A percentile compares a stretch with the other conserved stretches of the same genome.
These are phyloP conservation scores for Zosterops hypoxanthus DNA, from an alignment of 2,113 vertebrate genomes.

Conservation along the genomic window DNA sequence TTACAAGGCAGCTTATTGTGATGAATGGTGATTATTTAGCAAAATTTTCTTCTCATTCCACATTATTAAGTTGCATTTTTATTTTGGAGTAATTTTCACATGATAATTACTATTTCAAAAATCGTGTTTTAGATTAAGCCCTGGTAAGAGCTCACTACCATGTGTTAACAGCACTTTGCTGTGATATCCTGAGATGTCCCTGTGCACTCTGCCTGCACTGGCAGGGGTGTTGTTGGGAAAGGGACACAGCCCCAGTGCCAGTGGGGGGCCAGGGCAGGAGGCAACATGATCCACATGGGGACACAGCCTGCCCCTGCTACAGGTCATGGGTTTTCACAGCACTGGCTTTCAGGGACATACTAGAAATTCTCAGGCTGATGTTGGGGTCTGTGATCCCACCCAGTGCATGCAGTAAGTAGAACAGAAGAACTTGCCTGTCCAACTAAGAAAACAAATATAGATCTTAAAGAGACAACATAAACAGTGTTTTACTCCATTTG, in stretches of 20 bases:
- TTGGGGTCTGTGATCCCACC: neutral
- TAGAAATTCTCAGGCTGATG: neutral
- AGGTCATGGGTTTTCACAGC: neutral
- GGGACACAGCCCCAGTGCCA: fast-evolving
- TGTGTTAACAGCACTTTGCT: neutral
- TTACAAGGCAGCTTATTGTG: neutral
- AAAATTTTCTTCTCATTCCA: neutral
- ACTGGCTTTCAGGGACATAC: neutral
- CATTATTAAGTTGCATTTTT: neutral
- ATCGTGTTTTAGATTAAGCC: neutral
- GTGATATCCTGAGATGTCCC: neutral
- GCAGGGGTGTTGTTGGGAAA: neutral
- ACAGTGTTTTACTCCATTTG: neutral
- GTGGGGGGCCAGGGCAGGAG: neutral
- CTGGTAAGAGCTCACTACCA: neutral
- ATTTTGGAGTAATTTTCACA: neutral
- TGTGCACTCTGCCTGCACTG: neutral
- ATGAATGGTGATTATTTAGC: neutral
- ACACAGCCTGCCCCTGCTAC: neutral
- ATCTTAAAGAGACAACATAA: neutral
- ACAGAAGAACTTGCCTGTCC: neutral
- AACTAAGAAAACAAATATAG: neutral
- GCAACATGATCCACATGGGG: neutral
- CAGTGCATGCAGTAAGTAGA: neutral
- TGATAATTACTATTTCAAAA: neutral